Base-by-base conservation (phyloP, 2,797 vertebrate genomes). In the Hydrocynus forskahlii region DNA sequence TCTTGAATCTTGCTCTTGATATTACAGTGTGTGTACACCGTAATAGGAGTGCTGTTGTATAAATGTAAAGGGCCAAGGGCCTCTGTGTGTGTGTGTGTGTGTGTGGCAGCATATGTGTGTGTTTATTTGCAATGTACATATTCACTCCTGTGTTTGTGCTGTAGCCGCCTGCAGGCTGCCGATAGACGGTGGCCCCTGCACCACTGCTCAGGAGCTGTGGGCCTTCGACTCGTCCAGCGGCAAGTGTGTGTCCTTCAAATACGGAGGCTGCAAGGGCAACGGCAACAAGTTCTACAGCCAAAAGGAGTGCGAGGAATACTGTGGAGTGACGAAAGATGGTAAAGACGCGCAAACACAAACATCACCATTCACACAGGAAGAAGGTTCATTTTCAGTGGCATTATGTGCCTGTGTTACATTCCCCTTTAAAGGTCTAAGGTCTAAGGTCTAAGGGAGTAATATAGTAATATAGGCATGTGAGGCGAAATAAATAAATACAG, bases 261-360 rank as follows among this genome's bases (percentile, higher is more conserved):
- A 90, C 0, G 91, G 90, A 25, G 95, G 95, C 86, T 99, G 98
- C 87, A 91, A 95, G 57, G 93, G 91, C 85, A 99, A 99, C 0
- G 96, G 91, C 2, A 99, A 99, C 94, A 95, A 96, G 87, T 99
- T 99, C 94, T 99, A 98, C 93, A 95, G 90, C 0, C 95, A 97
- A 88, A 95, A 96, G 5, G 97, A 99, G 88, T 99, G 98, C 88
- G 94, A 96, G 62, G 98, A 99, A 89, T 98, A 97, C 92, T 99
- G 98, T 0, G 96, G 96, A 0, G 89, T 89, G 86, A 55, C 88
- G 62, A 92, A 92, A 17, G 91, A 92, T 0, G 97, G 97, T 97
- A 91, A 87, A 92, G 17, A 35, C 29, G 82, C n/a, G 48, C 40
- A 4, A 25, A 17, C 74, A 71, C 10, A 59, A 0, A 13, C 9